phyloP scores from a whole-genome alignment of 2,888 invertebrate genomes.

The Eilema depressum region DNA sequence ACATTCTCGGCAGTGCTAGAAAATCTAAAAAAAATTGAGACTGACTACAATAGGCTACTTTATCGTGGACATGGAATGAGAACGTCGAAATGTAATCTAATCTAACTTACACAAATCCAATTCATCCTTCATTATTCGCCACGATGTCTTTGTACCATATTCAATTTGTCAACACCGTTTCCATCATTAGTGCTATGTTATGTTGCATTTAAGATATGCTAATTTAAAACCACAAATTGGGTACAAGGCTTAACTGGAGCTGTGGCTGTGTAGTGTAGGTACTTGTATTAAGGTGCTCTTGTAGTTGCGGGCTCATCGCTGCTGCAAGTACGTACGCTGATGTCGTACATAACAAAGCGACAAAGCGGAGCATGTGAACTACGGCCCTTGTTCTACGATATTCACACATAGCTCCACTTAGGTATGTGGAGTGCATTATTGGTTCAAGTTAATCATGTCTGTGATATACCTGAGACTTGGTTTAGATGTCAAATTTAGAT shows the following conservation, averaged over 20 bases:
- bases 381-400: background rate
- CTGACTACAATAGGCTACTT: background rate
- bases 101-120: background rate
- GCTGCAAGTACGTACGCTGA: constrained; percentile 27
- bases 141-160: constrained; percentile 43
- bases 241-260: constrained; percentile 54
- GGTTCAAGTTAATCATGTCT: background rate
- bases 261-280: constrained; percentile 54
- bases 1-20: background rate
- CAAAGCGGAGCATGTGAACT: constrained; percentile 24
- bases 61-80: background rate
- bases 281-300: constrained; percentile 40
- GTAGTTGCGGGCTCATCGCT: constrained; percentile 49
- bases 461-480: background rate
- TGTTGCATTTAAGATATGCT: constrained; percentile 66
- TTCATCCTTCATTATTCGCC: background rate
- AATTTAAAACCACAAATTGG: constrained; percentile 70
- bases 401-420: background rate
- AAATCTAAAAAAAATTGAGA: background rate
- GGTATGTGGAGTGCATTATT: background rate
- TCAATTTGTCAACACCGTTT: constrained; percentile 40
- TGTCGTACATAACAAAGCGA: constrained; percentile 49
- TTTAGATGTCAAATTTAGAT: too few species aligned
- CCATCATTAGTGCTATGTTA: constrained; percentile 59
- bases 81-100: background rate